Base-by-base conservation (phyloP, 2,113 vertebrate species). In the Ptychochromis oligacanthus region DNA sequence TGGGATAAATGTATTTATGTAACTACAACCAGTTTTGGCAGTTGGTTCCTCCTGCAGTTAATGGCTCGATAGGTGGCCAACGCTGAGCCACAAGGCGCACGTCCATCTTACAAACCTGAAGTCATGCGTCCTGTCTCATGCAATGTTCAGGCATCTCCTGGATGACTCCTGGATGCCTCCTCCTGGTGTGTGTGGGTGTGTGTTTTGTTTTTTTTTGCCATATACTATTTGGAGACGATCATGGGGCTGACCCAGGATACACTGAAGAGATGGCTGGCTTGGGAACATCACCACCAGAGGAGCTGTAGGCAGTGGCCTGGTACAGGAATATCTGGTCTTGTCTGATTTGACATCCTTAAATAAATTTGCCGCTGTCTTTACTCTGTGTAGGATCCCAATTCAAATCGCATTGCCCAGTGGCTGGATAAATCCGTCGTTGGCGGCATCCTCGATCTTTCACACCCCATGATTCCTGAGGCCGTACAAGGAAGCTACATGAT, bases 401-500 rank as follows among this genome's bases (percentile, higher is more conserved):
- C 81, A 1, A 96, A 96, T 57, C 93, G 92, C 60, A 96, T 96
- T 1, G 95, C 94, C 72, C 96, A 96, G 87, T 96, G 96, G 96
- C 70, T 95, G 83, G 82, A 96, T 65, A 62, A 57, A 70, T 1
- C 79, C 5, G 75, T 93, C 1, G 38, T 1, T 1, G 31, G 56
- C 0, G 95, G 94, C 34, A 94, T 96, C 76, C 87, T 96, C 1
- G 95, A 96, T 75, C 89, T 96, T 36, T 94, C 91, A 5, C 88
- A 94, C 77, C 79, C 88, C 18, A 84, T 91, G 18, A 94, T 92
- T 61, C 74, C 94, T 2, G 93, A 95, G 55, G 94, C 96, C 0
- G 14, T 5, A 1, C 80, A 93, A 28, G 96, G 96, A 60, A 56
- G 0, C 22, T 96, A 96, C 82, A 4, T 0, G 1, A 95, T 96